Evolutionary conservation across 2,797 vertebrate genomes (phyloP).

Genomic region (Squalus acanthias): DNA sequence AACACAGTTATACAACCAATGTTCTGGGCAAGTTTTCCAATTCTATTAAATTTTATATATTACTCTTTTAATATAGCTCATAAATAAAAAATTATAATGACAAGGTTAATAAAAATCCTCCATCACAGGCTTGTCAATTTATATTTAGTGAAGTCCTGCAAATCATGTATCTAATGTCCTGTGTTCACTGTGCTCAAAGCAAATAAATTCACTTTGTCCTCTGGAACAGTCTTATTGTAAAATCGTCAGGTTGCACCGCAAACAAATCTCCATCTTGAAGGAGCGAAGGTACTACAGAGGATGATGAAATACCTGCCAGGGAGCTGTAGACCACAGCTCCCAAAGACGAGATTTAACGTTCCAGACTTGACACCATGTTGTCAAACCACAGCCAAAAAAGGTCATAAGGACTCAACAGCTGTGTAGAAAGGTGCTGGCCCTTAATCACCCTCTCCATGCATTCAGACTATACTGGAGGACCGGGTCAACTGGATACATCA

Average conservation of each 20-base stretch:
- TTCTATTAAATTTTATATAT: background rate
- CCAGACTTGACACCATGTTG: background rate
- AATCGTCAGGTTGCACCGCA: background rate
- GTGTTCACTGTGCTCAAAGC: background rate
- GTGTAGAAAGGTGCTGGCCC: background rate
- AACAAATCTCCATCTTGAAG: slow-evolving; percentile 29
- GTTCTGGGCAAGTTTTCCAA: background rate
- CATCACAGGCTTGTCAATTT: background rate
- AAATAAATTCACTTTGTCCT: slow-evolving; percentile 18
- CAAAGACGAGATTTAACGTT: background rate
- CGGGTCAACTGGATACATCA: background rate
- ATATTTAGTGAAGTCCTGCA: background rate
- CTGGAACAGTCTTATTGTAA: background rate
- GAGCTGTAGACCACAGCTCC: background rate
- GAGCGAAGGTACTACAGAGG: background rate
- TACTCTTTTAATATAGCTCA: background rate
- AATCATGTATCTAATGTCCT: background rate
- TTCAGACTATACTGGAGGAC: background rate
- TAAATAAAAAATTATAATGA: background rate
- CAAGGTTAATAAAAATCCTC: background rate
- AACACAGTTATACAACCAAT: background rate
- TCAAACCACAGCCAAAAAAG: background rate
- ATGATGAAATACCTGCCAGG: slow-evolving; percentile 8
- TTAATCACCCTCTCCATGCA: background rate
- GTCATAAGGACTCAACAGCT: background rate